A percentile compares a stretch with the other conserved stretches of the same genome.
Evolutionary conservation across 1,140 invertebrate species (phyloP).

Genomic region (Pseudachorutes palmiensis): DNA sequence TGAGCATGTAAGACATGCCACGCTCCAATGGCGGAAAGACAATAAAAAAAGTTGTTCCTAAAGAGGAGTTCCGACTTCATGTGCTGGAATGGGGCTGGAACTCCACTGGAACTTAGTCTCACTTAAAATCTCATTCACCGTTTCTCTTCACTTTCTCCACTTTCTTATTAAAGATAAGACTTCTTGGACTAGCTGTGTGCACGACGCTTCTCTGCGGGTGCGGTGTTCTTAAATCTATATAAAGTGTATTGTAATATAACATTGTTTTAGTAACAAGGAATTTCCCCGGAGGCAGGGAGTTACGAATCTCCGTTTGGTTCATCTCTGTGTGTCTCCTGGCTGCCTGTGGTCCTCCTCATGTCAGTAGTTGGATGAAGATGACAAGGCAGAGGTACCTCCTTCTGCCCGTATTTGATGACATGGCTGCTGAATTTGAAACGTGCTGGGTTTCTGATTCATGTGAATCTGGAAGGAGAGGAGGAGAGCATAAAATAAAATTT

Average conservation of each 20-base stretch:
- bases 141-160: too few species aligned
- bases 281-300: background rate
- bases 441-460: too few species aligned
- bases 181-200: too few species aligned
- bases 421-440: too few species aligned
- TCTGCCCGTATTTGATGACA: background rate
- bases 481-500: background rate
- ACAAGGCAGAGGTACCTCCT: background rate
- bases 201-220: too few species aligned
- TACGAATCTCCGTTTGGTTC: background rate
- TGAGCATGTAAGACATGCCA: too few species aligned
- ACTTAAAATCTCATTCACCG: background rate
- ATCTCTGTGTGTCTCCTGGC: background rate
- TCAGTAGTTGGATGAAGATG: background rate
- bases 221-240: background rate
- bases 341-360: background rate
- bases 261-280: background rate
- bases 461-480: background rate
- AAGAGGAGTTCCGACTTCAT: background rate
- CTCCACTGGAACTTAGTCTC: background rate
- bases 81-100: background rate
- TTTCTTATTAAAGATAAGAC: too few species aligned
- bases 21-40: background rate
- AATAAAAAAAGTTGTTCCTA: conserved; percentile 1
- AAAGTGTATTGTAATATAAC: background rate